Evolutionary conservation across 2,888 invertebrate species (phyloP).

Genomic region (Leptopilina syphax): DNA sequence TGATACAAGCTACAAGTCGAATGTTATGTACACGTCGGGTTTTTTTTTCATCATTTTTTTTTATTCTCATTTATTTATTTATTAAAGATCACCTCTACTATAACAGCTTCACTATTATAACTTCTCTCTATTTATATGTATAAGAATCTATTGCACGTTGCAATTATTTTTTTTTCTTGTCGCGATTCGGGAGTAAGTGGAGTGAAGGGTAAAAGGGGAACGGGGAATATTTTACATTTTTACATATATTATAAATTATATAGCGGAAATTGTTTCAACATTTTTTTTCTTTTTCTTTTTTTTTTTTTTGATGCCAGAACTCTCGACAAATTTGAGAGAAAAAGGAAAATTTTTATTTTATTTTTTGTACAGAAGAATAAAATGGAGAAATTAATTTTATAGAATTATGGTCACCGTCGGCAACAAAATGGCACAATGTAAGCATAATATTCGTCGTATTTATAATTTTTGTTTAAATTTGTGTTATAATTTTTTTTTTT

Average conservation of each 20-base stretch:
- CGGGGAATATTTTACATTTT: slow-evolving; percentile 70
- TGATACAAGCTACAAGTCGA: slow-evolving; percentile 64
- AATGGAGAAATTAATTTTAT: slow-evolving; percentile 2
- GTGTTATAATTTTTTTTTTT: no score
- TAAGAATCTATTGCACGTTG: slow-evolving; percentile 67
- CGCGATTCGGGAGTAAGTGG: slow-evolving; percentile 41
- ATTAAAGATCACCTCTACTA: slow-evolving; percentile 40
- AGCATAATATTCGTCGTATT: slow-evolving; percentile 6
- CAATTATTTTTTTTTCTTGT: slow-evolving; percentile 62
- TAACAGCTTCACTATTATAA: slow-evolving; percentile 51
- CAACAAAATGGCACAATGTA: slow-evolving; percentile 33
- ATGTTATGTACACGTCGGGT: slow-evolving; percentile 61
- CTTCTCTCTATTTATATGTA: slow-evolving; percentile 50
- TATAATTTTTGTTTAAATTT: background rate
- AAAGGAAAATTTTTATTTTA: no score
- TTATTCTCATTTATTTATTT: no score
- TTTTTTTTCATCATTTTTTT: background rate
- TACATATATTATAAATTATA: slow-evolving; percentile 71
- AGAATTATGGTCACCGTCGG: slow-evolving; percentile 21
- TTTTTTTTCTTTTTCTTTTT: background rate
- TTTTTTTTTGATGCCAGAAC: background rate
- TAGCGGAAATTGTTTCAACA: slow-evolving; percentile 70
- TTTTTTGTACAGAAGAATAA: slow-evolving; percentile 21
- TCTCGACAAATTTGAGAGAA: background rate
- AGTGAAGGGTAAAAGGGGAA: no score